Evolutionary conservation across 2,888 invertebrate genomes (phyloP), one percentile per base, ranked within the genome.

Genomic region (Griposia aprilina): DNA sequence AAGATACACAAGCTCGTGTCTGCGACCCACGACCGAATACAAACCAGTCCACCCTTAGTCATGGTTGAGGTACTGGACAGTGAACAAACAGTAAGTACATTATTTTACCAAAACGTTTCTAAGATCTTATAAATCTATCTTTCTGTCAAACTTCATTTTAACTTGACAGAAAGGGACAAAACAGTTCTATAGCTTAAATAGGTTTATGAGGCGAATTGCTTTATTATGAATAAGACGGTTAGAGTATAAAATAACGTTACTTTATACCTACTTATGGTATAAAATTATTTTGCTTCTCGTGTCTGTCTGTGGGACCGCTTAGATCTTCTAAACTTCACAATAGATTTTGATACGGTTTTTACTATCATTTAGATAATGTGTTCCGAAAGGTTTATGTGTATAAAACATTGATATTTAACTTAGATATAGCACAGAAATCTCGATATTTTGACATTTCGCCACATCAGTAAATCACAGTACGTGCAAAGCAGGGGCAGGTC

Each of bases 1-100:
- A 94, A 91, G 71, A 89, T 94, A 20, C 91, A 91, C 2, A 91
- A 88, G 76, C 89, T 93, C 78, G 84, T 92, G 20, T 91, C 88
- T 48, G 91, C 92, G 2, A 91, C 94, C 3, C 81, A 82, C 0
- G 91, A 93, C 8, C 90, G 94, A 48, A 78, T 96, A 6, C 72
- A 83, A 0, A 86, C 81, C 1, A 92, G 92, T 84, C 96, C 97
- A 0, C 97, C 97, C 0, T 78, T 93, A 1, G 90, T 97, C 2
- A 87, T 95, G 1, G 78, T 97, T 8, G 97, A 97, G 91, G 89
- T 97, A 0, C 93, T 92, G 66, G 95, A 96, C 81, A 89, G 89
- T 1, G 95, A 97, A 55, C 74, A 87, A n/a, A 30, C 86, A 83
- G 95, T 94, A 85, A 88, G 88, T 84, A 45, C 8, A 45, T 45